A percentile compares a stretch with the other conserved stretches of the same genome.
phyloP scores from a whole-genome alignment of 2,113 vertebrate species.

The Thomomys bottae region DNA sequence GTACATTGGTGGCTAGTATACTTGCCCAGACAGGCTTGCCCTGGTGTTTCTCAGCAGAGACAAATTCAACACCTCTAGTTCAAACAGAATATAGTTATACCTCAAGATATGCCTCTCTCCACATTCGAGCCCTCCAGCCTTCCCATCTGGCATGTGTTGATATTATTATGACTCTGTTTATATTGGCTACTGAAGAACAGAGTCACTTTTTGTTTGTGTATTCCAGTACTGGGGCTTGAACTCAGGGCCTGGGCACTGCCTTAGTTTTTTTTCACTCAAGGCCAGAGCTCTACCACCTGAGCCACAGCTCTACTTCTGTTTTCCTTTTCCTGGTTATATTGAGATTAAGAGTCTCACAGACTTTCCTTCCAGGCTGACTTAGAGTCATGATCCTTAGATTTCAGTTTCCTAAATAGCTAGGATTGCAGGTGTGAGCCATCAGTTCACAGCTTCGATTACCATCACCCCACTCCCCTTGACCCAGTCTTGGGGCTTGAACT shows the following conservation, averaged over 20 bases:
- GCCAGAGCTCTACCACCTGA: no score
- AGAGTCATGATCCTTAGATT: neutral
- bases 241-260: no score
- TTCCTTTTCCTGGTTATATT: no score
- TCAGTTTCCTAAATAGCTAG: neutral
- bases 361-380: neutral
- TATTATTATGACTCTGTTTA: neutral
- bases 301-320: no score
- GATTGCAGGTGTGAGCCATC: neutral
- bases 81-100: constrained; percentile 7
- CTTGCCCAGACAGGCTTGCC: neutral
- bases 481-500: no score
- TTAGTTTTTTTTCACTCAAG: no score
- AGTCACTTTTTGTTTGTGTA: neutral
- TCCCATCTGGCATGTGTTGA: neutral
- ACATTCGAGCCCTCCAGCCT: neutral
- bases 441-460: neutral
- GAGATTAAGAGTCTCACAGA: no score
- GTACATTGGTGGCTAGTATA: neutral
- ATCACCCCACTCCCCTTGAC: no score
- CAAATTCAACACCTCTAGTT: neutral
- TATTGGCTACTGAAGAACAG: neutral
- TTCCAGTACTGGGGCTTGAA: no score
- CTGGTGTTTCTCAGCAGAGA: neutral
- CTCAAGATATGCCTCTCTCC: neutral